Percentiles rank a stretch among this genome's conserved stretches.
These are phyloP conservation scores for Carpatolechia fugitivella DNA, from an alignment of 2,888 invertebrate species.

Conservation along the genomic window DNA sequence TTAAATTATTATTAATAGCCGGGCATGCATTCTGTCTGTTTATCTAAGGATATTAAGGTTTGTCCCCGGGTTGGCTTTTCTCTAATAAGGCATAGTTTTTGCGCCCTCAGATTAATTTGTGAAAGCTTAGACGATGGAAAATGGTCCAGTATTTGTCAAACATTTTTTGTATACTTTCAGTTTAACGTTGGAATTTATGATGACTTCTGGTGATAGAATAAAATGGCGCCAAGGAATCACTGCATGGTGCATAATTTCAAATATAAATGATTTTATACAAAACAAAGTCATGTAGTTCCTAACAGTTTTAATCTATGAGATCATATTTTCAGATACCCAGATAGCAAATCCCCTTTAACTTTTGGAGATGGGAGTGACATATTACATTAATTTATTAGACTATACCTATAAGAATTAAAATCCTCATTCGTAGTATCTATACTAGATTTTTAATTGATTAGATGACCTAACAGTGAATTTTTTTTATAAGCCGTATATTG, in stretches of 20 bases:
- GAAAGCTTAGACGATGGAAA: conserved; percentile 41
- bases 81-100: conserved; percentile 73
- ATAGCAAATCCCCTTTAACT: conserved; percentile 9
- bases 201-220: background rate
- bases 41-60: conserved; percentile 61
- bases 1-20: conserved; percentile 73
- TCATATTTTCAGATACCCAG: background rate
- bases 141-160: conserved; percentile 25
- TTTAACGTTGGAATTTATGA: conserved; percentile 14
- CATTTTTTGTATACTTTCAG: conserved; percentile 35
- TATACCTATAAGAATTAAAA: too few species aligned
- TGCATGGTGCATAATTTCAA: background rate
- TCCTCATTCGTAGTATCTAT: too few species aligned
- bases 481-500: too few species aligned
- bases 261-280: too few species aligned
- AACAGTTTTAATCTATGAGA: background rate
- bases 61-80: conserved; percentile 49
- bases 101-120: conserved; percentile 51
- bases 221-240: background rate
- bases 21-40: conserved; percentile 65
- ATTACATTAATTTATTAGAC: too few species aligned
- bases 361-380: conserved; percentile 13
- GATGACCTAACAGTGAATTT: too few species aligned
- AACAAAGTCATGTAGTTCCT: too few species aligned
- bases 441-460: conserved; percentile 11